Evolutionary conservation across 2,113 vertebrate species (phyloP).

Genomic region (Podarcis cretensis): DNA sequence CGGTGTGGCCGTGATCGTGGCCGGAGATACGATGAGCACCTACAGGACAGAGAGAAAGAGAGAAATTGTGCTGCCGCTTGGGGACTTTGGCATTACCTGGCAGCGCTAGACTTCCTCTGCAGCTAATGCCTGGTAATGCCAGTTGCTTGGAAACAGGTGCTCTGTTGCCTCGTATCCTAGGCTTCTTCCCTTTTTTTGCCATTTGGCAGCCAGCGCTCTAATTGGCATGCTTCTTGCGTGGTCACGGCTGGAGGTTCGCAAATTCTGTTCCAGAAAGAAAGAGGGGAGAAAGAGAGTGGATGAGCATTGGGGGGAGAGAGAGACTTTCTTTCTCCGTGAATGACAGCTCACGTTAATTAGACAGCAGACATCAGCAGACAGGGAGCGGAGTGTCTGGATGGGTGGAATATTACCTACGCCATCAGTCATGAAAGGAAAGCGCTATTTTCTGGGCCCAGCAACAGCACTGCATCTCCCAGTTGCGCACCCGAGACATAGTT

Average conservation of each 20-base stretch:
- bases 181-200: conserved; percentile 35
- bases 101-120: conserved; percentile 43
- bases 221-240: conserved; percentile 65
- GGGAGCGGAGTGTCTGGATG: conserved; percentile 46
- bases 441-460: conserved; percentile 28
- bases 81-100: conserved; percentile 50
- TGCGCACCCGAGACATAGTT: conserved; percentile 14
- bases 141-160: conserved; percentile 83
- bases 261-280: background rate
- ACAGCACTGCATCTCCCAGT: conserved; percentile 35
- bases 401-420: conserved; percentile 58
- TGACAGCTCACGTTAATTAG: conserved; percentile 71
- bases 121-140: conserved; percentile 63
- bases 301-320: conserved; percentile 8
- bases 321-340: conserved; percentile 56
- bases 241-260: conserved; percentile 57
- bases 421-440: conserved; percentile 46
- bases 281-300: too few species aligned
- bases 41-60: background rate
- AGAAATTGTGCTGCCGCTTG: background rate
- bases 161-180: conserved; percentile 59
- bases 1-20: background rate
- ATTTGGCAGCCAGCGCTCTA: conserved; percentile 73
- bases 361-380: conserved; percentile 53
- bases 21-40: fast-evolving